phyloP scores from a whole-genome alignment of 2,888 invertebrate genomes.

The Oeneis ivallda region DNA sequence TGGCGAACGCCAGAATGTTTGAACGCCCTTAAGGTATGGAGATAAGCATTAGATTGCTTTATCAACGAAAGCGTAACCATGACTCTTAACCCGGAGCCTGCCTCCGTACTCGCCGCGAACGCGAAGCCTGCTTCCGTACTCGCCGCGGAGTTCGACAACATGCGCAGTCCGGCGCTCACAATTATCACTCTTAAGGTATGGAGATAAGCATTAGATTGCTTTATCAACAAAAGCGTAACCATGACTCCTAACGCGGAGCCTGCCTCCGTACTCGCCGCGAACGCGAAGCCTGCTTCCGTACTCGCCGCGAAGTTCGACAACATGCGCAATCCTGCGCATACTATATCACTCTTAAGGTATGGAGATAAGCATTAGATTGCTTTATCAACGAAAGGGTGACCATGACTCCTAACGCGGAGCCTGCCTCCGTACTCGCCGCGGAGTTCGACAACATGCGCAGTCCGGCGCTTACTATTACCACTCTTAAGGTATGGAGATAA shows the following conservation, averaged over 20 bases:
- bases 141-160: constrained; percentile 36
- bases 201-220: neutral
- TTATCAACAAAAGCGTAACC: constrained; percentile 30
- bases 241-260: neutral
- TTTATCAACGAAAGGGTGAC: constrained; percentile 30
- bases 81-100: no score
- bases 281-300: constrained; percentile 40
- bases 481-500: neutral
- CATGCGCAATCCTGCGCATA: constrained; percentile 54
- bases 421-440: no score
- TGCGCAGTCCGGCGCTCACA: constrained; percentile 55
- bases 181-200: constrained; percentile 46
- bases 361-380: no score
- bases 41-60: no score
- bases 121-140: constrained; percentile 43
- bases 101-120: no score
- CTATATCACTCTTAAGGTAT: constrained; percentile 43
- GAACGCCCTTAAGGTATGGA: no score
- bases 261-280: no score
- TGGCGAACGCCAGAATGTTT: no score
- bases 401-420: constrained; percentile 1
- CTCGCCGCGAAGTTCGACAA: constrained; percentile 39
- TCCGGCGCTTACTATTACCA: constrained; percentile 55
- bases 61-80: constrained; percentile 35
- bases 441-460: constrained; percentile 49